These are phyloP conservation scores for Speoplatyrhinus poulsoni DNA, from an alignment of 2,113 vertebrate genomes.

Conservation along the genomic window DNA sequence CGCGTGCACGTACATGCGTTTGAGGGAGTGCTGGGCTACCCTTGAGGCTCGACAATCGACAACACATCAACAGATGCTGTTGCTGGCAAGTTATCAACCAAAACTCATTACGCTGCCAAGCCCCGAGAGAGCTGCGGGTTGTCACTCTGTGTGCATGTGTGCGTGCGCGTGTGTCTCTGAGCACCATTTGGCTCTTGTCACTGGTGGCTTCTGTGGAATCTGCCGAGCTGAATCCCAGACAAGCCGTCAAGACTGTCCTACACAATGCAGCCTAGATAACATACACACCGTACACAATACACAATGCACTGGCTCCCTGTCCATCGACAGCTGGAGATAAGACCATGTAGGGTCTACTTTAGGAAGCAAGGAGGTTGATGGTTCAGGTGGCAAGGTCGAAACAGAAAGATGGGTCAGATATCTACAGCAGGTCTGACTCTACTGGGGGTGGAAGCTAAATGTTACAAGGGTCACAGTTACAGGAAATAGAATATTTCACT, in stretches of 20 bases:
- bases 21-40: background rate
- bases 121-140: background rate
- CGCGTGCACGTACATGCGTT: background rate
- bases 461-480: too few relatives aligned
- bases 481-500: too few relatives aligned
- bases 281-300: background rate
- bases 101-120: slow-evolving; percentile 26
- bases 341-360: too few relatives aligned
- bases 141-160: background rate
- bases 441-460: too few relatives aligned
- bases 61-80: slow-evolving; percentile 17
- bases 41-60: slow-evolving; percentile 16
- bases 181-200: slow-evolving; percentile 1
- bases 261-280: background rate
- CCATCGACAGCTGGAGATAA: too few relatives aligned
- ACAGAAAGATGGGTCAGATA: too few relatives aligned
- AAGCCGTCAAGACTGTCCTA: background rate
- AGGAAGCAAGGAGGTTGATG: too few relatives aligned
- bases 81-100: slow-evolving; percentile 17
- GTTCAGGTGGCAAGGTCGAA: too few relatives aligned
- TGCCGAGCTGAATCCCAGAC: background rate
- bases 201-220: slow-evolving; percentile 1
- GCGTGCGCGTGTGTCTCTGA: background rate
- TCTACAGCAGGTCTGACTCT: too few relatives aligned
- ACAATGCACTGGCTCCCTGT: too few relatives aligned